Evolutionary conservation across 2,888 invertebrate genomes (phyloP), one percentile per base, ranked within the genome.

Genomic region (Eupithecia vulgata): DNA sequence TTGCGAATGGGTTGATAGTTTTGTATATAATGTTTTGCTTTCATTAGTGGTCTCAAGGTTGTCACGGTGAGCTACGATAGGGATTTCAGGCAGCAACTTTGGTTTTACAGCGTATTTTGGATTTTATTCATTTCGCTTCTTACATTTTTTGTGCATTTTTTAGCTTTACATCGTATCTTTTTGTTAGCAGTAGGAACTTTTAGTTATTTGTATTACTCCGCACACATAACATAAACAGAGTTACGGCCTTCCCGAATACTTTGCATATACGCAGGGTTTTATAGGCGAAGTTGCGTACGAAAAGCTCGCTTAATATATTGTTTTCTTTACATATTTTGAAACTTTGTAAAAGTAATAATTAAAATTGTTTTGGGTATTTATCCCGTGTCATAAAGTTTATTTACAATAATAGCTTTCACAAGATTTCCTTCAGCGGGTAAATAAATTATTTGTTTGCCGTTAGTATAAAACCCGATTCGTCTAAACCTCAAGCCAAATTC

Each of bases 141-240:
- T 5, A 42, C 45, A 45, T 52, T 52, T 10, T n/a, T 52, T 21
- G 48, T 21, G n/a, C n/a, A n/a, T n/a, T n/a, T n/a, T n/a, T n/a
- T 52, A 52, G 21, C 57, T 57, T 25, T 57, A 52, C 6, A 52
- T 13, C 13, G 21, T 25, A 25, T 25, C 25, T 57, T 61, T 59
- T 34, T 34, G 5, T 17, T 34, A 34, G 57, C 57, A 34, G 61
- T 61, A 61, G 17, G 12, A 34, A 34, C 17, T 61, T 52, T 52
- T 21, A 59, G 25, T 15, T 61, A 61, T 61, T 34, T 17, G 61
- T 61, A 61, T 61, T 61, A 61, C 17, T 61, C 61, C 17, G 40
- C 30, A 25, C 59, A 34, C 61, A 61, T 66, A 69, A 68, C 42
- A 72, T 57, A 35, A 48, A 65, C 68, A 68, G 64, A 65, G 64